Evolutionary conservation across 2,113 vertebrate genomes (phyloP), one percentile per base, ranked within the genome.

Genomic region (Mustela nigripes): DNA sequence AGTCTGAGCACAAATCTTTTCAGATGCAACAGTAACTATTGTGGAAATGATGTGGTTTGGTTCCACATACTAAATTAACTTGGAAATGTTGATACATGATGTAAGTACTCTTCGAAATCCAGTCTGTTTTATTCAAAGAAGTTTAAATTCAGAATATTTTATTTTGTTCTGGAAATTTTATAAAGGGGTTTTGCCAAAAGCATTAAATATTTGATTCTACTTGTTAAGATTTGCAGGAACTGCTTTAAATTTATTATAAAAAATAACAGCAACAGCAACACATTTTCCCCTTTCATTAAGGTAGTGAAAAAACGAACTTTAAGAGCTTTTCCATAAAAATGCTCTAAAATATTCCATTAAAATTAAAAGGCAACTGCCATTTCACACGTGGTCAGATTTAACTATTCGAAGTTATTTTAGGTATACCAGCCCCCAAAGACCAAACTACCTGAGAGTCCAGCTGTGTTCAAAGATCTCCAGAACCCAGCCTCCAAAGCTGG

Each of bases 311-410:
- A 98, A 96, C 63, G 79, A 89, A 98, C 93, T 95, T 98, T 95
- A 96, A 56, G 67, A 89, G 96, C 86, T 98, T 97, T 98, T 94
- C 97, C 79, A 98, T 98, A 98, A 28, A 73, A 79, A 97, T 82
- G 88, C 94, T 96, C 92, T 98, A 98, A 98, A 98, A 98, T 98
- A 97, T 98, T 98, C 97, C 94, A 97, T 98, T 98, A 98, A 97
- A 98, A 98, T 97, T 93, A 98, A 98, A 98, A 98, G 97, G 98
- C 96, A 98, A 97, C 96, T 99, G 95, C 97, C 89, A 97, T 98
- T 99, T 98, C 98, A 98, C 98, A 99, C 98, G 84, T 98, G 96
- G 98, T 98, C 97, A 98, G 96, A 95, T 98, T 99, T 99, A 99
- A 99, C 98, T 98, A 98, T 98, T 98, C 93, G 91, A 98, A 98